These are phyloP conservation scores for Halcyon chelicuti DNA, from an alignment of 2,797 vertebrate genomes.

Conservation along the genomic window DNA sequence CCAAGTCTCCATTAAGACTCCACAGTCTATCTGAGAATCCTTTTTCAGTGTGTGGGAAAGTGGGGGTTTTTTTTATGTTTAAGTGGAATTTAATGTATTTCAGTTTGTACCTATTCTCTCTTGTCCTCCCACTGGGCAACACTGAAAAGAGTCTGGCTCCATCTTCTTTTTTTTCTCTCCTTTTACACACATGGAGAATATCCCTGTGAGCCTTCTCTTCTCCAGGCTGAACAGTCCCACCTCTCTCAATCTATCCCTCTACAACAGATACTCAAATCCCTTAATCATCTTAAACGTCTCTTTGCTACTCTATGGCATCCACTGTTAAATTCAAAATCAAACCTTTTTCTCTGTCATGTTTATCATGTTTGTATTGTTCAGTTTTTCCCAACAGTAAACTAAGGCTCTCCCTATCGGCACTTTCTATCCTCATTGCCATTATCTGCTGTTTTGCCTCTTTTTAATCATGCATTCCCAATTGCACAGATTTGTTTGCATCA, in stretches of 20 bases:
- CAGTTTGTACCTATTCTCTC: not conserved
- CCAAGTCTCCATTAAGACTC: not conserved
- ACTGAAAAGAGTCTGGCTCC: not conserved
- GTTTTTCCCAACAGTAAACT: not conserved
- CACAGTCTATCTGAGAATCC: not conserved
- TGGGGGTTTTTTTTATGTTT: not conserved
- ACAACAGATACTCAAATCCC: not conserved
- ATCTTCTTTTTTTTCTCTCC: not conserved
- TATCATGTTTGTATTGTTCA: not conserved
- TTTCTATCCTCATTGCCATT: not conserved
- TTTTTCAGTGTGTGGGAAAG: not conserved
- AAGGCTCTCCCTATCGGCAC: not conserved
- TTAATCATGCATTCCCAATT: not conserved
- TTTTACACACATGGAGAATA: not conserved
- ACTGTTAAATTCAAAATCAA: not conserved
- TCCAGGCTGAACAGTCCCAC: not conserved
- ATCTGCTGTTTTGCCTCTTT: not conserved
- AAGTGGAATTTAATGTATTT: not conserved
- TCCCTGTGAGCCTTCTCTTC: not conserved
- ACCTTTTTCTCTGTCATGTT: not conserved
- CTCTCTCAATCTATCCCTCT: not conserved
- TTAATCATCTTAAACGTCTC: not conserved
- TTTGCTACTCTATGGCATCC: not conserved
- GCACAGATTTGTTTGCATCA: not conserved
- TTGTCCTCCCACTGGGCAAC: not conserved